Conservation (phyloP, 23 tunicate species). For the Halocynthia roretzi region DNA sequence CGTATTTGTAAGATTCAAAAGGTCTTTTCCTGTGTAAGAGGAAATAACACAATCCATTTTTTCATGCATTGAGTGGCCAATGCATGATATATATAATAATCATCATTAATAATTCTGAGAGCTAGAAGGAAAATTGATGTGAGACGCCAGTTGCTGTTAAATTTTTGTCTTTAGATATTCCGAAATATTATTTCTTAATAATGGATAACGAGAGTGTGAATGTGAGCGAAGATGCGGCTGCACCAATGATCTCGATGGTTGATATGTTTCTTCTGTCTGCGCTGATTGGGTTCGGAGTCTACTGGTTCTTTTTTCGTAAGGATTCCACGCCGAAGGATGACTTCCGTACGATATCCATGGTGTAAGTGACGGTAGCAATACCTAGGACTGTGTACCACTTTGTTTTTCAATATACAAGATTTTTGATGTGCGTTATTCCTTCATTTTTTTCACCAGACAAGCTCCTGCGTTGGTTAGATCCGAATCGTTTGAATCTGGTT, state of each 20-base stretch:
- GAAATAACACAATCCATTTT: no score
- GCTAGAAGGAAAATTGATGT: no score
- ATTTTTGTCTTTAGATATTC: no score
- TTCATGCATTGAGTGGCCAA: no score
- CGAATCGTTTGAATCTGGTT: conserved; percentile 67
- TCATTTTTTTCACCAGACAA: conserved; percentile 35
- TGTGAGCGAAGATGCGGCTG: conserved; percentile 31
- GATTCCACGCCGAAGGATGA: conserved; percentile 79
- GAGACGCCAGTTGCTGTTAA: no score
- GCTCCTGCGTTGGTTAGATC: conserved; percentile 32
- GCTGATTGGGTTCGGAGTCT: conserved; percentile 58
- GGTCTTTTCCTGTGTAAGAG: no score
- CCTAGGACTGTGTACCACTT: neutral
- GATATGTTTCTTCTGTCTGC: conserved; percentile 74
- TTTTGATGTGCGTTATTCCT: no score
- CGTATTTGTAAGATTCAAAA: no score
- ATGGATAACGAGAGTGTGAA: conserved; percentile 13
- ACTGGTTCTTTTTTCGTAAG: conserved; percentile 75
- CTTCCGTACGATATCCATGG: conserved; percentile 48
- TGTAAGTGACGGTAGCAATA: conserved; percentile 23
- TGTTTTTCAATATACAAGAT: neutral
- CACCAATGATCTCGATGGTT: conserved; percentile 51
- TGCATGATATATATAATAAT: no score
- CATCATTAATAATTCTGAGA: no score
- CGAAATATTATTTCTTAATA: neutral